Evolutionary conservation across 2,888 invertebrate genomes (phyloP), one percentile per base, ranked within the genome.

Genomic region (Zaprionus obscuricornis): DNA sequence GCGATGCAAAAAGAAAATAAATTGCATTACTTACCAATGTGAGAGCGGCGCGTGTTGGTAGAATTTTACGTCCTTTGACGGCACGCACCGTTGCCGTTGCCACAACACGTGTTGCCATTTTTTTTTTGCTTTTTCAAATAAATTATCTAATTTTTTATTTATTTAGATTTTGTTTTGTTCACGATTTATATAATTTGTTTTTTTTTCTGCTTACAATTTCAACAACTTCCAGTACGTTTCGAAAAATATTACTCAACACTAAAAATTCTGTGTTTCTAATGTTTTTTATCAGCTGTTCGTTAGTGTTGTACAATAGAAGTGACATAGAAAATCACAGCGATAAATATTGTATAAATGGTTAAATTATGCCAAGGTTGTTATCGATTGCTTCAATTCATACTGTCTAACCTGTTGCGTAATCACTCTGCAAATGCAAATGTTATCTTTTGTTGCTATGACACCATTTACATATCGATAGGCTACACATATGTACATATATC

Each of bases 21-120:
- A 22, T 22, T 22, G 4, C 22, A 22, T 22, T 7, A 22, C 84
- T 82, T 88, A 90, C 91, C 87, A 98, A 91, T 66, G 95, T 93
- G 47, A 98, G 91, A 2, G 98, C 97, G 70, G 97, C 96, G 83
- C 97, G 92, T 34, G 94, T 94, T n/a, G 97, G 94, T 63, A 96
- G 89, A 64, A 95, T 89, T 90, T 93, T 93, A 87, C 96, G 93
- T 76, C 94, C 94, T 89, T 95, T 95, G 17, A 97, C 94, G 71
- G 97, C 96, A 77, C 96, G 93, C 18, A 98, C 96, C 50, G 97
- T 97, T 18, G 97, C 97, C 88, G 96, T 94, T 59, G 95, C 96
- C 85, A 95, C 93, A 63, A 93, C 92, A 92, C 93, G 94, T 70
- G 95, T 93, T 89, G 95, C 93, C 95, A 96, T 96, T 84, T 88